Evolutionary conservation across 2,888 invertebrate species (phyloP), one percentile per base, ranked within the genome.

Genomic region (Drosophila incognita): DNA sequence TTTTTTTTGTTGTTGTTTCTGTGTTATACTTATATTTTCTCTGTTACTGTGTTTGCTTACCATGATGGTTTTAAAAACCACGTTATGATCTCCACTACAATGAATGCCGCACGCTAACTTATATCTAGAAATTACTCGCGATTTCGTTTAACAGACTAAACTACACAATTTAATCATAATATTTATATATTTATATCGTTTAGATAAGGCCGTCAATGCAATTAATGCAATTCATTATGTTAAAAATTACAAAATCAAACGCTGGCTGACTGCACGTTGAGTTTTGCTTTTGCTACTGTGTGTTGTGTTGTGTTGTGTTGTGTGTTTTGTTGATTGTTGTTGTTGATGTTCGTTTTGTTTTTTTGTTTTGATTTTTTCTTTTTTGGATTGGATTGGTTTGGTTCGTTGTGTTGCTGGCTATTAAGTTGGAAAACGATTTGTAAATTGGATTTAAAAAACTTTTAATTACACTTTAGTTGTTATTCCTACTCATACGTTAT

Each of bases 141-240:
- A 81, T 79, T 82, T 87, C 81, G 78, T 85, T 87, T 87, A 86
- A 86, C 87, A 87, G 85, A 82, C 86, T 86, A 87, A 84, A 70
- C 79, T 86, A 83, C 78, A 73, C 77, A 82, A 81, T 85, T 82
- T 82, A 83, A 79, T 81, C 77, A 81, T 82, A 81, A 66, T 76
- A 65, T 69, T 62, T 66, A 74, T 79, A 74, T 86, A 69, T 84
- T 83, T 83, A 84, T 84, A 83, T 86, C 86, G 81, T 86, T 84
- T 84, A 87, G 80, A 86, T 86, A 86, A 86, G 85, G 85, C 85
- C 85, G 87, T 85, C 85, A 85, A 85, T 85, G 85, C 87, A 81
- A 86, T 82, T 82, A 74, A 77, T 87, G 88, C 84, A 86, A 81
- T 81, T 72, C 69, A 78, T 81, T 78, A 66, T 74, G 60, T 87